These are phyloP conservation scores for Agonopterix heracliana DNA, from an alignment of 2,888 invertebrate genomes.

Conservation along the genomic window DNA sequence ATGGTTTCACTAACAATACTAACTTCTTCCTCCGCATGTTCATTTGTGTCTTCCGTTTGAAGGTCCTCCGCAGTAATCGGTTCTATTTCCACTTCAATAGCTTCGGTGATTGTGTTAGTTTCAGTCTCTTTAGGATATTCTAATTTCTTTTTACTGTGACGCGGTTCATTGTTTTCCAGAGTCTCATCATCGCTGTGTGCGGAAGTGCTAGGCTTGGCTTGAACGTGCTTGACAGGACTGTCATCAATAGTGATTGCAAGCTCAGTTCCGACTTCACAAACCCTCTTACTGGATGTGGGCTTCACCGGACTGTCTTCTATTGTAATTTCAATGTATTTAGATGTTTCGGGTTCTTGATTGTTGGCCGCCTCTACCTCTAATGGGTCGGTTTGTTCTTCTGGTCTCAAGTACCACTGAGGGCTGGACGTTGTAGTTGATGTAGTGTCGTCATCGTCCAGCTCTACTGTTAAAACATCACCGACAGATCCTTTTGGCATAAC, in stretches of 20 bases:
- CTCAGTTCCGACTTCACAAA: constrained; percentile 35
- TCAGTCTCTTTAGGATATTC: constrained; percentile 37
- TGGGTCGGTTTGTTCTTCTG: constrained; percentile 41
- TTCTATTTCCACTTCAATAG: constrained; percentile 47
- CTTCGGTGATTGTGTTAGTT: constrained; percentile 13
- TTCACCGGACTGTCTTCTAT: constrained; percentile 67
- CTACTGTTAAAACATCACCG: constrained; percentile 41
- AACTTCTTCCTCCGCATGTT: not conserved
- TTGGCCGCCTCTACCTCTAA: constrained; percentile 37
- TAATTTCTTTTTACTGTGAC: constrained; percentile 57
- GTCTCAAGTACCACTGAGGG: constrained; percentile 61
- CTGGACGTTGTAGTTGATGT: constrained; percentile 21
- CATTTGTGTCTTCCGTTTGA: not conserved
- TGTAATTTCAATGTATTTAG: constrained; percentile 52
- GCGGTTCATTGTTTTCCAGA: constrained; percentile 19
- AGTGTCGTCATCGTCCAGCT: constrained; percentile 58
- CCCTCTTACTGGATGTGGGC: constrained; percentile 29
- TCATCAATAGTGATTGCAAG: constrained; percentile 60
- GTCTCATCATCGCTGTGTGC: constrained; percentile 33
- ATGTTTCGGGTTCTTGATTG: constrained; percentile 48
- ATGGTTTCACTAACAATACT: constrained; percentile 7
- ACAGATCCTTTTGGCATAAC: constrained; percentile 12
- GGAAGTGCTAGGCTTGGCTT: constrained; percentile 17
- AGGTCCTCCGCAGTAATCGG: constrained; percentile 17
- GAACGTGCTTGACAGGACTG: constrained; percentile 45